phyloP scores from a whole-genome alignment of 2,888 invertebrate genomes.

The Conops quadrifasciatus region DNA sequence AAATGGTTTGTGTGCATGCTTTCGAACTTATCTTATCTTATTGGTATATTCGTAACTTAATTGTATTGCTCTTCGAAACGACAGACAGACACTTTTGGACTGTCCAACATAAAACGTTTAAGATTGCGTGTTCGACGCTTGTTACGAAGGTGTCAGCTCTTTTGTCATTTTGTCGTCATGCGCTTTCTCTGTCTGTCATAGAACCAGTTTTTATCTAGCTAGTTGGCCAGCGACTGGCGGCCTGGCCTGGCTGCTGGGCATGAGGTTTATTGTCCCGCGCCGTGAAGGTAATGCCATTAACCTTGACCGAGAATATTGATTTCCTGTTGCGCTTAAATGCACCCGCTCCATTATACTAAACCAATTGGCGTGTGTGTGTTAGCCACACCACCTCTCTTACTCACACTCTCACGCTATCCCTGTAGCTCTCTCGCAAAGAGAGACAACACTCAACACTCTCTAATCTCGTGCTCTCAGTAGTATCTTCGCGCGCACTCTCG shows the following conservation, averaged over 20 bases:
- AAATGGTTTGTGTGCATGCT: too few species aligned
- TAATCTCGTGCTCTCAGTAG: background rate
- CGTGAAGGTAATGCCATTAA: conserved; percentile 40
- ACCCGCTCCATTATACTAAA: background rate
- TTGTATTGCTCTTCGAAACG: too few species aligned
- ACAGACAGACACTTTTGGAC: too few species aligned
- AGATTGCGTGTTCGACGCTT: too few species aligned
- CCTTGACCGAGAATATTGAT: conserved; percentile 64
- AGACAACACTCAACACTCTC: background rate
- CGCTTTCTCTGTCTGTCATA: conserved; percentile 3
- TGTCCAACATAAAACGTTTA: too few species aligned
- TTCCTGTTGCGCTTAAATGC: conserved; percentile 52
- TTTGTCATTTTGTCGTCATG: background rate
- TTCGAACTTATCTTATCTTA: too few species aligned
- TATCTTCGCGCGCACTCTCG: background rate
- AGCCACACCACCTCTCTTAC: background rate
- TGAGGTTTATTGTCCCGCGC: conserved; percentile 4
- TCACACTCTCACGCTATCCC: background rate
- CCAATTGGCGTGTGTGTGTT: too few species aligned
- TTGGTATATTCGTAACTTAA: too few species aligned
- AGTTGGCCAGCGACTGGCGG: conserved; percentile 13
- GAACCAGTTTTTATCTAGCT: conserved; percentile 8
- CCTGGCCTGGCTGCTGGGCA: background rate
- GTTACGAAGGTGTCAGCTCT: background rate
- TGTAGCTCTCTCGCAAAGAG: background rate